A percentile compares a stretch with the other conserved stretches of the same genome.
phyloP scores from a whole-genome alignment of 1,140 invertebrate genomes.

The Drosophila tani region DNA sequence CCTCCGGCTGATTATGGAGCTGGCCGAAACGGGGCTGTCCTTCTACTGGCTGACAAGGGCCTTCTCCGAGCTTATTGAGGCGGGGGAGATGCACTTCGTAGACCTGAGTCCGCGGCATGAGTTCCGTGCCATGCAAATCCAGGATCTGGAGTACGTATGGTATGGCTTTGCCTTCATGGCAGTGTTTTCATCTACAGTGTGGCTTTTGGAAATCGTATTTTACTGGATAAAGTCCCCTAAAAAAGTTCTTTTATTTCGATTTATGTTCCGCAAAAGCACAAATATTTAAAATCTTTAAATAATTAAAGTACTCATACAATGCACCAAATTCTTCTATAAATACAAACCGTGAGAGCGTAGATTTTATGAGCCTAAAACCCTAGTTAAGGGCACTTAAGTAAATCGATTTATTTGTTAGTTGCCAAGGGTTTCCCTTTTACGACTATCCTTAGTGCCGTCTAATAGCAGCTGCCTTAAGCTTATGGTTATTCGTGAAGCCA shows the following conservation, averaged over 20 bases:
- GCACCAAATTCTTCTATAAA: background rate
- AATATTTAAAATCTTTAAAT: too few relatives aligned
- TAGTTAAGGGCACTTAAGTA: background rate
- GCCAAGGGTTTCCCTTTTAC: constrained; percentile 22
- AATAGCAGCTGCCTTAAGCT: constrained; percentile 9
- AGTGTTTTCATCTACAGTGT: constrained; percentile 28
- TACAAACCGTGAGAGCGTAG: background rate
- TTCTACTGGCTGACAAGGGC: constrained; percentile 45
- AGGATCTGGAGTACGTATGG: constrained; percentile 74
- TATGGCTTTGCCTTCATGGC: constrained; percentile 66
- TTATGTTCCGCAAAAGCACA: background rate
- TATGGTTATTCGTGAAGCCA: constrained; percentile 36
- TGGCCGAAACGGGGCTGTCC: constrained; percentile 53
- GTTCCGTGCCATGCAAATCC: constrained; percentile 67
- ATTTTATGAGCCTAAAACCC: constrained; percentile 10
- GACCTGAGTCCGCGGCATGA: constrained; percentile 60
- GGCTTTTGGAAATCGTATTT: constrained; percentile 42
- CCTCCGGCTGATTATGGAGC: constrained; percentile 52
- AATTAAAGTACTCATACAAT: too few relatives aligned
- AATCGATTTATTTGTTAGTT: constrained; percentile 19
- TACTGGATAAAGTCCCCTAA: background rate
- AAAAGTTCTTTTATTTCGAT: background rate
- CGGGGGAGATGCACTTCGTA: constrained; percentile 54
- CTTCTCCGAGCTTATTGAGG: constrained; percentile 63
- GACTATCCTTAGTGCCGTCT: constrained; percentile 4